Base-by-base conservation (phyloP, 2,888 invertebrate genomes). In the Sipha maydis region DNA sequence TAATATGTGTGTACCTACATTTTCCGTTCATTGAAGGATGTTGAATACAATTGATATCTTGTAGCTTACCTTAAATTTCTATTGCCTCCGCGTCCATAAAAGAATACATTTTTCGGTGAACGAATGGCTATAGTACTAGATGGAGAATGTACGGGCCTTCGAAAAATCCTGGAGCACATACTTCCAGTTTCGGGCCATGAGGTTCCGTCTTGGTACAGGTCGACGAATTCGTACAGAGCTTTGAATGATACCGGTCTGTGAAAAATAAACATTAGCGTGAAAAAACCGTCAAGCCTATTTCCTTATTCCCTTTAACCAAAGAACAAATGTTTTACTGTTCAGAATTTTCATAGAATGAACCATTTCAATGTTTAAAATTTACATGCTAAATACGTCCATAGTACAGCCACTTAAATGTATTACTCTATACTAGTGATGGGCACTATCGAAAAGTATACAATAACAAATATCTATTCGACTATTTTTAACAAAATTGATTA, bases 171-270 rank as follows among this genome's bases (percentile, higher is more conserved):
- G 41, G 96, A 96, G 91, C 97, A 97, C 28, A 79, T 77, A 9
- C 91, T 91, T 0, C 94, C 93, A 0, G 95, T 96, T 25, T 88
- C 86, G 5, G 86, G 86, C 61, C 93, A 95, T 0, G 95, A 94
- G 90, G 96, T 95, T 0, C 97, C 97, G 90, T 97, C 97, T 92
- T 97, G 95, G 91, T 96, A 96, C 17, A 97, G 93, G 91, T 97
- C 97, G 75, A 97, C 97, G 91, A 97, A 97, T 92, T 97, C 97
- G 92, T 97, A 97, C 48, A 96, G 94, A 0, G 97, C 95, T 91
- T 96, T 95, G 92, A 97, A 97, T 91, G 95, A 95, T 79, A 97
- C 94, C 0, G 97, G 96, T 91, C 97, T 97, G 91, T n/a, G 91
- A 76, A 69, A n/a, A 78, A n/a, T 48, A 28, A 25, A 41, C 54